Evolutionary conservation across 2,797 vertebrate species (phyloP).

Genomic region (Liasis olivaceus): DNA sequence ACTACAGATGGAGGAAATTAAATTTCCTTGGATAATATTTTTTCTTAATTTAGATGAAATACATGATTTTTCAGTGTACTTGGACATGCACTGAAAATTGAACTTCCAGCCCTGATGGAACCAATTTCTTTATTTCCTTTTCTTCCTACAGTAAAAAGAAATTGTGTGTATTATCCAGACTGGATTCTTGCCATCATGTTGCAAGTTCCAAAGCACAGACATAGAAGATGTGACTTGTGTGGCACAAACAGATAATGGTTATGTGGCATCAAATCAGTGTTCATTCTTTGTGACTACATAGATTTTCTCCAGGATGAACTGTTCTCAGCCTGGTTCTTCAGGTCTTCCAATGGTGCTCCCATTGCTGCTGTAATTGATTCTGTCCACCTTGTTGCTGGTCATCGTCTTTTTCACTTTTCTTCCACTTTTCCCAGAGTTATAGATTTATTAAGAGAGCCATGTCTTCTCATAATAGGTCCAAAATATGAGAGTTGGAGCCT

Average conservation of each 20-base stretch:
- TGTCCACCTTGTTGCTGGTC: too few species aligned
- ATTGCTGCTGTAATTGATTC: not conserved
- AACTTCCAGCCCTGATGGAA: conserved; percentile 53
- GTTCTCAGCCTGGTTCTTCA: not conserved
- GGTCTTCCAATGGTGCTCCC: not conserved
- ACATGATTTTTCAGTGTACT: conserved; percentile 21
- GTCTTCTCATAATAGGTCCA: not conserved
- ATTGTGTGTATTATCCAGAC: not conserved
- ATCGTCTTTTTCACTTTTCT: not conserved
- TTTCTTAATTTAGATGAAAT: conserved; percentile 62
- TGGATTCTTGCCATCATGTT: not conserved
- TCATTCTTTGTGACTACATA: not conserved
- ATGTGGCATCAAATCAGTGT: not conserved
- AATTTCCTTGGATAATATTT: conserved; percentile 53
- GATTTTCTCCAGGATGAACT: not conserved
- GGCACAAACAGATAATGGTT: not conserved
- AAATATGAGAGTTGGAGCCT: not conserved
- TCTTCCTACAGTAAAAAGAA: conserved; percentile 47
- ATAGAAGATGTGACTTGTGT: not conserved
- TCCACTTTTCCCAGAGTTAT: not conserved
- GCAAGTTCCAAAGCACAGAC: not conserved
- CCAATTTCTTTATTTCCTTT: conserved; percentile 25
- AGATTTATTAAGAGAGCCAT: not conserved
- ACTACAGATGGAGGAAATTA: conserved; percentile 44
- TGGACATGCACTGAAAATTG: conserved; percentile 38